These are phyloP conservation scores for Eucera pruinosa DNA, from an alignment of 2,888 invertebrate genomes.

Conservation along the genomic window DNA sequence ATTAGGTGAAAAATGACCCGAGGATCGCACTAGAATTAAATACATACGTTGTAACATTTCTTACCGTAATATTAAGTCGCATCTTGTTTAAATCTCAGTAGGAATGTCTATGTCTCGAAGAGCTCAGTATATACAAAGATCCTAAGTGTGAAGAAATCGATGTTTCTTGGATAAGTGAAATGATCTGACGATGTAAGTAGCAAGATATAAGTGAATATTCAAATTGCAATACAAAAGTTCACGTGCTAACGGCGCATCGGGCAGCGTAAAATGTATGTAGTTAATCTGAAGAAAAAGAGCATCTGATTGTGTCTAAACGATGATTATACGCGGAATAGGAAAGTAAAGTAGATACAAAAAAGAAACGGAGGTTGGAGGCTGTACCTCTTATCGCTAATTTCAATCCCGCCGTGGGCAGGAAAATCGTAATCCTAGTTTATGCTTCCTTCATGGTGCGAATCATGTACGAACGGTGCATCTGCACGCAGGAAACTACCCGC, in stretches of 20 bases:
- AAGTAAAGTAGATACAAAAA: conserved; percentile 42
- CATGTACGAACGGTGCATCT: conserved; percentile 32
- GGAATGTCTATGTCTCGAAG: too few species aligned
- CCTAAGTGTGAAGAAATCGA: too few species aligned
- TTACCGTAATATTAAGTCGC: too few species aligned
- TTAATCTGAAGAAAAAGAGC: not conserved
- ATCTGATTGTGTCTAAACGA: conserved; percentile 27
- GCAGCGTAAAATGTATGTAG: not conserved
- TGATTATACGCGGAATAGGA: conserved; percentile 25
- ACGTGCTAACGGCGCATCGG: not conserved
- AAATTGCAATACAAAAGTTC: too few species aligned
- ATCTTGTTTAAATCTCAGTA: too few species aligned
- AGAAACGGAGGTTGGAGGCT: not conserved
- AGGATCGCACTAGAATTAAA: too few species aligned
- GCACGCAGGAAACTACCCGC: conserved; percentile 18
- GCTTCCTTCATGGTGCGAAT: conserved; percentile 52
- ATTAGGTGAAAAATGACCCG: too few species aligned
- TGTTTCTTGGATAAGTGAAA: too few species aligned
- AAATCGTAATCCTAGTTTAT: conserved; percentile 58
- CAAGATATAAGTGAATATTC: too few species aligned
- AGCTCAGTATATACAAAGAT: too few species aligned
- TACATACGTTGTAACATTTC: too few species aligned
- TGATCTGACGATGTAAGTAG: too few species aligned
- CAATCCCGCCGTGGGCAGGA: conserved; percentile 51
- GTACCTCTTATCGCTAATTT: conserved; percentile 46